Base-by-base conservation (phyloP, 2,797 vertebrate genomes). In the Pagetopsis macropterus region DNA sequence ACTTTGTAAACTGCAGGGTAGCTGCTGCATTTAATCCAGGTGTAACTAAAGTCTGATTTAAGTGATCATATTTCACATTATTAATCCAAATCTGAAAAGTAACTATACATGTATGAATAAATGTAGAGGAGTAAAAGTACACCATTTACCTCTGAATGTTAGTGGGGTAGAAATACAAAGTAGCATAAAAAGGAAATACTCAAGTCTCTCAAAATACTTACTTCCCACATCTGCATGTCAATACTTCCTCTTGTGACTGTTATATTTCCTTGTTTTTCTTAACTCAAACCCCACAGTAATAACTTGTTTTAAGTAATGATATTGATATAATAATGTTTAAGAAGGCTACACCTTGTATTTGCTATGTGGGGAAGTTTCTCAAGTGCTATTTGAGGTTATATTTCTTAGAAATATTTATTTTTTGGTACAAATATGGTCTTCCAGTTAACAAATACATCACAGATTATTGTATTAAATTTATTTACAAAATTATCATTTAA, bases 401-500 rank as follows among this genome's bases (percentile, higher is more conserved):
- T 46, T 59, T 23, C 43, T 62, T 10, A 0, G 2, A 44, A 56
- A n/a, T 27, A 3, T 31, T 44, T 17, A 19, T 17, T 19, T 44
- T 37, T 68, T 50, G 15, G 1, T 13, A 16, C 9, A 46, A 55
- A 27, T 52, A 37, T 7, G 8, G 14, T 33, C 0, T 1, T 52
- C 1, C 1, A 51, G 21, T 19, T n/a, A 74, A 14, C 8, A 37
- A 71, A 65, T 2, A 65, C 11, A 9, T 48, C 13, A 46, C n/a
- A 67, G 16, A 58, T 61, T 57, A 17, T 59, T 81, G 67, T 73
- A 88, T 92, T 88, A 77, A 76, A 86, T 94, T 94, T 94, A 94
- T 94, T 93, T 92, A 93, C 91, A 94, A 87, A 92, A 89, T 91
- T 81, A 81, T 78, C 62, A 51, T 79, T 87, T 94, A 79, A 91